phyloP scores from a whole-genome alignment of 1,140 invertebrate species.

The Aphidius ervi region DNA sequence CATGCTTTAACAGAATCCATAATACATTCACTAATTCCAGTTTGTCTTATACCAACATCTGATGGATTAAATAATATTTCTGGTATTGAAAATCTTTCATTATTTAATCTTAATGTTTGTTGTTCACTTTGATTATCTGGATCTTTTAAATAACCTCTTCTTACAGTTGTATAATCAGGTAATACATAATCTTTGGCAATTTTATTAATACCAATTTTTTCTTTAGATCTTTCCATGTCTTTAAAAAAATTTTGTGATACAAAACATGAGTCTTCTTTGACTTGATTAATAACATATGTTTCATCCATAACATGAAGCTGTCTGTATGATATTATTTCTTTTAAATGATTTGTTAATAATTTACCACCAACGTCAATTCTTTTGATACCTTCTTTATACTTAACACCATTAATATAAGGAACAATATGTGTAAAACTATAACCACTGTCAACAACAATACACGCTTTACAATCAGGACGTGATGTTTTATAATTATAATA shows the following conservation, averaged over 20 bases:
- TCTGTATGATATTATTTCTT: slow-evolving; percentile 95
- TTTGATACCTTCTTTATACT: slow-evolving; percentile 70
- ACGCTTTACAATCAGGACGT: slow-evolving; percentile 63
- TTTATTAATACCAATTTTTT: slow-evolving; percentile 59
- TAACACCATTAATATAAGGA: slow-evolving; percentile 88
- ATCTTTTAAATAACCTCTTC: slow-evolving; percentile 72
- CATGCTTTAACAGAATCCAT: slow-evolving; percentile 69
- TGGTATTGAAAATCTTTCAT: slow-evolving; percentile 89
- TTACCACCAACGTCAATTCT: slow-evolving; percentile 97
- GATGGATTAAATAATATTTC: slow-evolving; percentile 94
- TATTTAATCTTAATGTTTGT: slow-evolving; percentile 83
- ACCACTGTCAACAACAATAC: slow-evolving; percentile 87
- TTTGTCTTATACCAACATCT: slow-evolving; percentile 90
- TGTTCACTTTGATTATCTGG: slow-evolving; percentile 63
- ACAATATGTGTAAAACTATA: slow-evolving; percentile 95
- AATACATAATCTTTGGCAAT: slow-evolving; percentile 90
- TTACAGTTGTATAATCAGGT: slow-evolving; percentile 87
- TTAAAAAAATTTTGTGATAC: slow-evolving; percentile 82
- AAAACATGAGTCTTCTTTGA: slow-evolving; percentile 97
- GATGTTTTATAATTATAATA: slow-evolving; percentile 62
- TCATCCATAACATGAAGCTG: slow-evolving; percentile 99
- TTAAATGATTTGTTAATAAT: slow-evolving; percentile 94
- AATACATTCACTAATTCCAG: slow-evolving; percentile 91
- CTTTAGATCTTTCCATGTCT: slow-evolving; percentile 77
- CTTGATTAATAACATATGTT: slow-evolving; percentile 97